Base-by-base conservation (phyloP, 2,113 vertebrate genomes). In the Pagrus major region DNA sequence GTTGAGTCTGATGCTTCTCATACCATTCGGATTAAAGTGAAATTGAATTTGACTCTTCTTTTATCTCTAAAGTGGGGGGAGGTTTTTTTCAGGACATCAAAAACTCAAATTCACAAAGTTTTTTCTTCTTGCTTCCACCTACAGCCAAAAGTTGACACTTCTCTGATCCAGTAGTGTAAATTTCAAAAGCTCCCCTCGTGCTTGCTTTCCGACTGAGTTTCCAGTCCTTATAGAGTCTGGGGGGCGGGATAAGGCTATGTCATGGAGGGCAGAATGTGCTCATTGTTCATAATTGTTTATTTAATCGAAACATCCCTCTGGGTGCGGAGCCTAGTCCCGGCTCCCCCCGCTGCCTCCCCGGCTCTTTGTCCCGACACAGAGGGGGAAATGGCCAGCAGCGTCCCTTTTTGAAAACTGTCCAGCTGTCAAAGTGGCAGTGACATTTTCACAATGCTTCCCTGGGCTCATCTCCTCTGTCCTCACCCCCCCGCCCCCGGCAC, bases 371-470 rank as follows among this genome's bases (percentile, higher is more conserved):
- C 91, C 21, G n/a, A 73, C 86, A 91, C 81, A 76, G 87, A 92
- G 91, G 84, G 93, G 93, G 93, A 90, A 93, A 92, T 88, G 80
- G 91, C 89, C 86, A 92, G 92, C 91, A 93, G 80, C 82, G 85
- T 90, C 89, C 63, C 90, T 93, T 94, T 94, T 93, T 92, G 90
- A 94, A 95, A 95, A 95, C 92, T 95, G 93, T 95, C 94, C 94
- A 94, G 93, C 93, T 95, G 93, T 95, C 94, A 95, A 95, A 95
- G 93, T 93, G 89, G 92, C 93, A 90, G 79, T 95, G 94, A 95
- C 94, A 96, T 91, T 89, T 94, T 92, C 91, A 95, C 94, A 94
- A 94, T 90, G 91, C 91, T 72, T 89, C 85, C 86, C 90, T 81
- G 83, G 91, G 89, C 89, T 90, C 90, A 90, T 90, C 88, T 86